These are phyloP conservation scores for Upupa epops DNA, from an alignment of 2,113 vertebrate species.

Conservation along the genomic window DNA sequence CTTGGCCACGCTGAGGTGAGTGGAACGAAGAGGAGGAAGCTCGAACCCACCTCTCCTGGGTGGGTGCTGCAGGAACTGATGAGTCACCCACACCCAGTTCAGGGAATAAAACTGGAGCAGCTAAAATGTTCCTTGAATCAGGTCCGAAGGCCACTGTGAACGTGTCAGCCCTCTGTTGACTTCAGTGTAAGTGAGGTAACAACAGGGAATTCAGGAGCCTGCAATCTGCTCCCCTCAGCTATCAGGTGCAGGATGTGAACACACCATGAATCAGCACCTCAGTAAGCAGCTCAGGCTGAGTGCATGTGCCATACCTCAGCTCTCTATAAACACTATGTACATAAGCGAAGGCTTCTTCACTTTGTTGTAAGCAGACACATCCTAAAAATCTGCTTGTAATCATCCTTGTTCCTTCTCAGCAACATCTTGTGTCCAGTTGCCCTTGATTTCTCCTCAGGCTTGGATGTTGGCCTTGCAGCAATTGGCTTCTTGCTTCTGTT, in stretches of 20 bases:
- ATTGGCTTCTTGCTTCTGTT: background rate
- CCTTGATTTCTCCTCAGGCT: background rate
- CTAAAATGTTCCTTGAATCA: background rate
- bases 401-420: background rate
- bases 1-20: background rate
- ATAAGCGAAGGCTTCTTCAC: fast-evolving
- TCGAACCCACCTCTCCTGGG: background rate
- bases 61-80: background rate
- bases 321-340: background rate
- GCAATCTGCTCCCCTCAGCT: fast-evolving
- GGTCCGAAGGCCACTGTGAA: fast-evolving
- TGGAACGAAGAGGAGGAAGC: background rate
- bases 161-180: background rate
- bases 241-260: fast-evolving
- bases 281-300: fast-evolving
- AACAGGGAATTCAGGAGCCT: too few relatives aligned
- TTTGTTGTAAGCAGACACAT: background rate
- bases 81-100: background rate
- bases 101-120: background rate
- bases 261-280: fast-evolving
- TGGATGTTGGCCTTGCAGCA: background rate
- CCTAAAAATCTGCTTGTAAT: background rate
- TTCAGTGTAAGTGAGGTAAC: fast-evolving
- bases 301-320: fast-evolving
- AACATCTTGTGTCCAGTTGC: background rate